Conservation (phyloP, 1,140 invertebrate genomes). For the Chironomus striatipennis region DNA sequence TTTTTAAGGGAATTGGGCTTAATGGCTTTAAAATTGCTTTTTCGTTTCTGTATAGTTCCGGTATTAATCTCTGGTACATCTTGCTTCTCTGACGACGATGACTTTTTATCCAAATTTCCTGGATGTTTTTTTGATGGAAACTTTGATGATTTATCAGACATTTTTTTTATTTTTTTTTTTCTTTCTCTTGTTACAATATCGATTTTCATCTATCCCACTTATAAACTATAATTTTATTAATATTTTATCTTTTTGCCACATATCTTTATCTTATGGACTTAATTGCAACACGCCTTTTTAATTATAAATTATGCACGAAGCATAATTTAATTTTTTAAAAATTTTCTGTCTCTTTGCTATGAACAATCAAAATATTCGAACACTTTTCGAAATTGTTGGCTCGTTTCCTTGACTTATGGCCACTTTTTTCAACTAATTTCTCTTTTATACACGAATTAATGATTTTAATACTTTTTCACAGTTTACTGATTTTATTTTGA, state of each 20-base stretch:
- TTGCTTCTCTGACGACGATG: neutral
- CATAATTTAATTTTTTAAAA: neutral
- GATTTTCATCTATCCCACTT: neutral
- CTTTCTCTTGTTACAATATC: neutral
- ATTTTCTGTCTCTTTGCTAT: too few relatives aligned
- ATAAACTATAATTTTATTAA: neutral
- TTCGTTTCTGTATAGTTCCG: constrained; percentile 7
- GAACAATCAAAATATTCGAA: too few relatives aligned
- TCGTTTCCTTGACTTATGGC: too few relatives aligned
- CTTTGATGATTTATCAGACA: constrained; percentile 1
- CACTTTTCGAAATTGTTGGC: too few relatives aligned
- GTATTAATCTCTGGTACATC: neutral
- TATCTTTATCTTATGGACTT: neutral
- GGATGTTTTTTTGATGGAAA: neutral
- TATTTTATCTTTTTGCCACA: neutral
- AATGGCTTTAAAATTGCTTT: constrained; percentile 9
- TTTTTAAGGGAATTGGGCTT: constrained; percentile 5
- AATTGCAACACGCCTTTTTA: neutral
- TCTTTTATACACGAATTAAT: too few relatives aligned
- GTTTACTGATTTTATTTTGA: too few relatives aligned
- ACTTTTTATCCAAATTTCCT: neutral
- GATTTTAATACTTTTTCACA: too few relatives aligned
- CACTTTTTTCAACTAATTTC: too few relatives aligned
- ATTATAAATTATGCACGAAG: neutral
- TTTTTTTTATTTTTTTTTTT: neutral